Conservation (phyloP, 2,888 invertebrate species). For the Folsomia candida region DNA sequence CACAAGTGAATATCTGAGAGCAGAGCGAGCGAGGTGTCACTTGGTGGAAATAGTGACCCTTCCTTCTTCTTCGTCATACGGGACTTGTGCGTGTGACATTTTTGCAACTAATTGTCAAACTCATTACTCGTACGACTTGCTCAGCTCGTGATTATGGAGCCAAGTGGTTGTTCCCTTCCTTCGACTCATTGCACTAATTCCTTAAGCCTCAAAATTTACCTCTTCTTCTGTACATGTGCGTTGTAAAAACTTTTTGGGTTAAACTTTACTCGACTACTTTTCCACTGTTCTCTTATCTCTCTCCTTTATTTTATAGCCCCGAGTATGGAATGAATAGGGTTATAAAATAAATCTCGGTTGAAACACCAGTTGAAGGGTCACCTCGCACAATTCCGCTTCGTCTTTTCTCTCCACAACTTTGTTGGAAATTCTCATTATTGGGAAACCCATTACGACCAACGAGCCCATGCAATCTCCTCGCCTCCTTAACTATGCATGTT, state of each 20-base stretch:
- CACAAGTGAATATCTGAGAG: background rate
- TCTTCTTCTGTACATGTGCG: too few relatives aligned
- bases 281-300: background rate
- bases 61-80: background rate
- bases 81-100: background rate
- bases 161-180: background rate
- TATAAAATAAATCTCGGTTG: slow-evolving; percentile 1
- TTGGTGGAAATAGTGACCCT: background rate
- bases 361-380: background rate
- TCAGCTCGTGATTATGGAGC: background rate
- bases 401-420: background rate
- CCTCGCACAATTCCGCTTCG: background rate
- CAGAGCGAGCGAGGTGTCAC: background rate
- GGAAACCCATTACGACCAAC: background rate
- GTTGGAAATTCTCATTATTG: background rate
- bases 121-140: background rate
- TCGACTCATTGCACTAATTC: background rate
- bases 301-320: slow-evolving; percentile 1
- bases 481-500: background rate
- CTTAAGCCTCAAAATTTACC: background rate
- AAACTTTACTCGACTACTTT: background rate
- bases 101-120: slow-evolving; percentile 8
- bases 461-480: background rate
- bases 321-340: background rate
- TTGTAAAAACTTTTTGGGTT: background rate